phyloP scores from a whole-genome alignment of 2,888 invertebrate species.

The Drosophila meridiana region DNA sequence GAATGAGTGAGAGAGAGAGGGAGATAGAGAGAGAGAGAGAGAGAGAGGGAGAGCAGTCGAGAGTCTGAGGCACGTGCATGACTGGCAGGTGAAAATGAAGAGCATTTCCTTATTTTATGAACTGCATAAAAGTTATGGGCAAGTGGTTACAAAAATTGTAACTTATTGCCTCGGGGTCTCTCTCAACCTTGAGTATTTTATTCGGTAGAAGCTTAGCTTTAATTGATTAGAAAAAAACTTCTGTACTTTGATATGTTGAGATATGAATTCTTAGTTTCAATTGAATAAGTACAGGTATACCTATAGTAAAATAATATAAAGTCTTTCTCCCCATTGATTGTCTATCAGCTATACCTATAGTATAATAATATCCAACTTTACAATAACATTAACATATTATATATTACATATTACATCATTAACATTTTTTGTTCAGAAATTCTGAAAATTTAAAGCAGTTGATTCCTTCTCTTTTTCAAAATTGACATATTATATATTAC shows the following conservation, averaged over 20 bases:
- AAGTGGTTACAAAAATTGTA: not conserved
- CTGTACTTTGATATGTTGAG: not conserved
- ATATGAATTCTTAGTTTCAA: not conserved
- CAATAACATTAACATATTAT: too few relatives aligned
- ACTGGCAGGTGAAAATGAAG: constrained; percentile 48
- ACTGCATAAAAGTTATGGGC: constrained; percentile 16
- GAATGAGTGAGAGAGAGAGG: not conserved
- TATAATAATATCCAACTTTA: too few relatives aligned
- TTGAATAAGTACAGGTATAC: not conserved
- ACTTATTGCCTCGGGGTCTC: not conserved
- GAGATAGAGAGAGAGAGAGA: not conserved
- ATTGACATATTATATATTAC: too few relatives aligned
- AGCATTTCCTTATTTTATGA: constrained; percentile 29
- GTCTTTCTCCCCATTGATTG: too few relatives aligned
- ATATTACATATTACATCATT: too few relatives aligned
- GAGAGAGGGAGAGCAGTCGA: not conserved
- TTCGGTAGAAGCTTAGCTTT: not conserved
- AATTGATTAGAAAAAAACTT: not conserved
- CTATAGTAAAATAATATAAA: too few relatives aligned
- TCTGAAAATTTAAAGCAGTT: too few relatives aligned
- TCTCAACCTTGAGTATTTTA: not conserved
- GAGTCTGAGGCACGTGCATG: constrained; percentile 35
- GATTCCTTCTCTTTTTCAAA: too few relatives aligned
- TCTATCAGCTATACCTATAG: not conserved
- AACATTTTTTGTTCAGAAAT: too few relatives aligned